Evolutionary conservation across 2,797 vertebrate species (phyloP).

Genomic region (Semaprochilodus insignis): DNA sequence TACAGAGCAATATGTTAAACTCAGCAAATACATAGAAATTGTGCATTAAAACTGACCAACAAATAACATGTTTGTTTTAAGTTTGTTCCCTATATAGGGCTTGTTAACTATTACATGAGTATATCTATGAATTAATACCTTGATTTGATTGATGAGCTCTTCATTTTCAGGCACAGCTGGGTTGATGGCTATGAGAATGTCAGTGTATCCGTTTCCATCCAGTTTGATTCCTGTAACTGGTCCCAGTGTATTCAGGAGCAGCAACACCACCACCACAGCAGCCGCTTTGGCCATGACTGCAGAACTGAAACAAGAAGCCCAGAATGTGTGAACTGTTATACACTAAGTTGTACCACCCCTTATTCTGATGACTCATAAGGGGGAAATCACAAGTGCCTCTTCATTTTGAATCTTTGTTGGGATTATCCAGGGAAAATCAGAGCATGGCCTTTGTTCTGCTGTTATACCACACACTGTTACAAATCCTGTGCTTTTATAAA

Average conservation of each 20-base stretch:
- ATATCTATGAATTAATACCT: slow-evolving; percentile 28
- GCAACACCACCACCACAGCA: slow-evolving; percentile 23
- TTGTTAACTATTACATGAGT: neutral
- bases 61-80: too few species aligned
- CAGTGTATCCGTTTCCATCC: slow-evolving; percentile 53
- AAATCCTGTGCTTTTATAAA: too few species aligned
- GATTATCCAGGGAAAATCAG: too few species aligned
- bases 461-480: too few species aligned
- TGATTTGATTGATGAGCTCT: slow-evolving; percentile 28
- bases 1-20: too few species aligned
- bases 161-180: slow-evolving; percentile 40
- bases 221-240: slow-evolving; percentile 36
- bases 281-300: slow-evolving; percentile 4
- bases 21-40: too few species aligned
- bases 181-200: slow-evolving; percentile 52
- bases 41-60: too few species aligned
- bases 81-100: too few species aligned
- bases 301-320: neutral
- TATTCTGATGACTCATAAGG: too few species aligned
- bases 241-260: slow-evolving; percentile 22
- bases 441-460: too few species aligned
- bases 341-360: neutral
- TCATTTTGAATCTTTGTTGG: too few species aligned
- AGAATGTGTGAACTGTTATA: neutral
- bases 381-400: too few species aligned